Base-by-base conservation (phyloP, 2,888 invertebrate genomes). In the Torymus texanus region DNA sequence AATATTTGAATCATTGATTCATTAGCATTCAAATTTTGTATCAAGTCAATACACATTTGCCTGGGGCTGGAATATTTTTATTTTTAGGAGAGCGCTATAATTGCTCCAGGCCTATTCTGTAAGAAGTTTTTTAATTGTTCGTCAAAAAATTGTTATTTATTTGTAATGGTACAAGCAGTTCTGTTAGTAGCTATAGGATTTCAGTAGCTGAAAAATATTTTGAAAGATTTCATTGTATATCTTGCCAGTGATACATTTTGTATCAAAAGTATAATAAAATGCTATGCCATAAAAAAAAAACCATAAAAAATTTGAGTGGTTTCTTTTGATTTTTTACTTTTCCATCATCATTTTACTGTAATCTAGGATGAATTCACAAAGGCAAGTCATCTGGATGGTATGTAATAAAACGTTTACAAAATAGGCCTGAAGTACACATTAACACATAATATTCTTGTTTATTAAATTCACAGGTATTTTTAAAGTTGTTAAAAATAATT, bases 91-190 rank as follows among this genome's bases (percentile, higher is more conserved):
- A 72, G 63, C 50, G 16, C 8, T 41, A 81, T 29, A 65, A n/a
- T 83, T 82, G 84, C 85, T 85, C 84, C 86, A 88, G 89, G 89
- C 89, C 89, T 89, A 89, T 89, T 89, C 87, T 88, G 88, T 88
- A 88, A 87, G 85, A 41, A 66, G 13, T 63, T 72, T 80, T 73
- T 80, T 41, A 61, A 16, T 77, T 82, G 67, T 82, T 78, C 67
- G 71, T 79, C 61, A 75, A 76, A 66, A 63, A 76, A 82, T 73
- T 67, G 70, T 83, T 83, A 77, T 82, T 85, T 84, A 82, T 83
- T 75, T 70, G 41, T 75, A 67, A 73, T 65, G 63, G 65, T 24
- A 56, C 18, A 21, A 68, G 56, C 67, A 76, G 51, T 68, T 79
- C 13, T 75, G 24, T 73, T 67, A 16, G 59, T 75, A 65, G 41